phyloP scores from a whole-genome alignment of 1,140 invertebrate genomes.

The Psilanteris sp. region DNA sequence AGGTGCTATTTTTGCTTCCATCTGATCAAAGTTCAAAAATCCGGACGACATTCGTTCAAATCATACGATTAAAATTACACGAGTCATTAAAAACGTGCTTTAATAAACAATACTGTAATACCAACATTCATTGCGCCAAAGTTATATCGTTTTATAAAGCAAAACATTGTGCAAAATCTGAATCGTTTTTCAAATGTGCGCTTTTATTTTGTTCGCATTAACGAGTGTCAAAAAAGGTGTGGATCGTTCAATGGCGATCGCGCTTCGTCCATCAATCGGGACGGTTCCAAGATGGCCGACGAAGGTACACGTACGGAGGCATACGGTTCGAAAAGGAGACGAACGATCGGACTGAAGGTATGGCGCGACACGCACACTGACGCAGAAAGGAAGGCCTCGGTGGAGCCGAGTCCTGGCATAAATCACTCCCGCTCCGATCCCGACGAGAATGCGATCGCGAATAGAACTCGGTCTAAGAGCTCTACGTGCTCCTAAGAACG shows the following conservation, averaged over 20 bases:
- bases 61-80: no score
- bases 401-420: slow-evolving; percentile 68
- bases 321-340: slow-evolving; percentile 60
- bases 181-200: no score
- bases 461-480: slow-evolving; percentile 45
- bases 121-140: no score
- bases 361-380: slow-evolving; percentile 44
- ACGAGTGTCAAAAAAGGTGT: slow-evolving; percentile 50
- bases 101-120: no score
- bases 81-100: no score
- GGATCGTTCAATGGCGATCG: slow-evolving; percentile 61
- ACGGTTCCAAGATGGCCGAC: slow-evolving; percentile 72
- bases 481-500: slow-evolving; percentile 37
- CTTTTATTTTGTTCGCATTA: background rate
- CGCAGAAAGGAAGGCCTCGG: slow-evolving; percentile 53
- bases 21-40: no score
- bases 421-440: slow-evolving; percentile 73
- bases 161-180: no score
- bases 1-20: no score
- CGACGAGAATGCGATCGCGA: slow-evolving; percentile 66
- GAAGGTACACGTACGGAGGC: slow-evolving; percentile 59
- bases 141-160: no score
- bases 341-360: slow-evolving; percentile 26
- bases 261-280: slow-evolving; percentile 68
- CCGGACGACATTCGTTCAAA: no score